Evolutionary conservation across 2,888 invertebrate genomes (phyloP), one percentile per base, ranked within the genome.

Genomic region (Dolichomitus sp.): DNA sequence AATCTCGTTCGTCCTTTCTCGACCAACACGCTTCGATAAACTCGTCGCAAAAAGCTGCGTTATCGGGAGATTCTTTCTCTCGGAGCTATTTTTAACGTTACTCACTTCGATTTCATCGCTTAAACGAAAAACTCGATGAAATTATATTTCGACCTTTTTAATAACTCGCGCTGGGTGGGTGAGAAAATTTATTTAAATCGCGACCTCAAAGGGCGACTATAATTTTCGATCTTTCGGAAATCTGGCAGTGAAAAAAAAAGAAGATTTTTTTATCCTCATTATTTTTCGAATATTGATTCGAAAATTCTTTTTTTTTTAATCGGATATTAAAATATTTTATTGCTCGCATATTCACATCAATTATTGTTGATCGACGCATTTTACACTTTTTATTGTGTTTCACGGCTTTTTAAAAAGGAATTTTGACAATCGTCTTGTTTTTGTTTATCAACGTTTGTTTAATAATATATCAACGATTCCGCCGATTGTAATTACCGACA

Each of bases 1-100:
- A 82, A 84, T 79, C 80, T 72, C 68, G 50, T 72, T 81, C 84
- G 84, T 83, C 84, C 77, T 80, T 81, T 75, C 54, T 57, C 52
- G 27, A 14, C 19, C n/a, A 37, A 40, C 54, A 57, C 66, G 75
- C 63, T 17, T 9, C 66, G 45, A 12, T 42, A 45, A 54, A 57
- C 9, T 4, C 57, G 33, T 68, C 33, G 37, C 23, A 42, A 17
- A 48, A 61, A 40, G 3, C 33, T 4, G 7, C 23, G 23, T 57
- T 17, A 11, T 73, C 45, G 65, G 4, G 40, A 23, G 11, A 74
- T 87, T 86, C 85, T 84, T 86, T 85, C 79, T 87, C 85, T 85
- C 88, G 85, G 84, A 69, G 78, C 82, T 66, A 69, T 85, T 87
- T 87, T 81, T 48, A n/a, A 54, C 69, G 57, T 74, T 45, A 17